phyloP scores from a whole-genome alignment of 2,113 vertebrate species.

The Tragelaphus strepsiceros region DNA sequence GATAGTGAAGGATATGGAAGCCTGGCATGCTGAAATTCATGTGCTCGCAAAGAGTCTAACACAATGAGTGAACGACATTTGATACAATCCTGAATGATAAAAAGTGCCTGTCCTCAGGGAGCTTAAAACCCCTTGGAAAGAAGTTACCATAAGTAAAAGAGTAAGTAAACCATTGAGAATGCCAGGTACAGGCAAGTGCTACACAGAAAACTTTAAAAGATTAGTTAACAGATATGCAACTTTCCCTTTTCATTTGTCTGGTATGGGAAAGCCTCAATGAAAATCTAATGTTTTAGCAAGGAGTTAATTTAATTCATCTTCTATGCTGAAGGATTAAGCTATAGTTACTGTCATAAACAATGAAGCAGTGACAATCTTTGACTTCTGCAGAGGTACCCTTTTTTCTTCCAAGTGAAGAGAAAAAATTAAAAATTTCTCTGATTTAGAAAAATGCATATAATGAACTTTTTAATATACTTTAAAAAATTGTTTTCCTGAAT shows the following conservation, averaged over 20 bases:
- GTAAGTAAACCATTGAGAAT: not conserved
- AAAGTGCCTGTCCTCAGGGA: not conserved
- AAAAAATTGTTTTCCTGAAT: not conserved
- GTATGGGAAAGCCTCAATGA: not conserved
- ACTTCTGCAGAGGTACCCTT: not conserved
- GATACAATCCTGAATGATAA: not conserved
- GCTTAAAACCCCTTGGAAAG: not conserved
- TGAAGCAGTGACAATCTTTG: not conserved
- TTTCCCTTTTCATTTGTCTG: not conserved
- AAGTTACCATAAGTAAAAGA: not conserved
- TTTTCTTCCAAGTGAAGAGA: not conserved
- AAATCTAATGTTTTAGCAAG: not conserved
- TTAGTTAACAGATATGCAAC: not conserved
- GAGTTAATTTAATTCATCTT: not conserved
- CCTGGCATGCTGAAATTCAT: not conserved
- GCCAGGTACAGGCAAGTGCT: not conserved
- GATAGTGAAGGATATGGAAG: not conserved
- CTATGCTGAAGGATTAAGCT: not conserved
- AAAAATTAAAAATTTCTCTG: not conserved
- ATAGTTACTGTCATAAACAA: not conserved
- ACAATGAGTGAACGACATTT: accelerated
- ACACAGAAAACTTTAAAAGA: not conserved
- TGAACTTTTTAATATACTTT: not conserved
- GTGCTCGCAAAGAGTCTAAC: accelerated
- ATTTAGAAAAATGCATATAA: not conserved